A percentile compares a stretch with the other conserved stretches of the same genome.
phyloP scores from a whole-genome alignment of 2,113 vertebrate species.

The Gila orcuttii region DNA sequence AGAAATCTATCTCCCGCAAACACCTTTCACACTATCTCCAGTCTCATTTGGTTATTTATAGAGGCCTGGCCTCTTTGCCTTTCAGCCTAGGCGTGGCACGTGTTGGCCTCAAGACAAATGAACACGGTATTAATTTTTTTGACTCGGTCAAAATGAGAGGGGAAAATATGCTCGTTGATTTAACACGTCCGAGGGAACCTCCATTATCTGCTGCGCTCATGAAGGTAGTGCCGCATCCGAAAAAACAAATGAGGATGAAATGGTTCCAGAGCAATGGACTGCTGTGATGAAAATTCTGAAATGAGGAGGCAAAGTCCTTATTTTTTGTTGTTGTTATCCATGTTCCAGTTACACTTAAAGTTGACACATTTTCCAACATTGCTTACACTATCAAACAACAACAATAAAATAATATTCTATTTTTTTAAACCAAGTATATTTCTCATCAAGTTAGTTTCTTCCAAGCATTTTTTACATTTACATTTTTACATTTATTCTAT shows the following conservation, averaged over 20 bases:
- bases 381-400: no score
- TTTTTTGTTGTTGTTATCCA: not conserved
- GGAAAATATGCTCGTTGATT: conserved; percentile 40
- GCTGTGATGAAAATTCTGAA: not conserved
- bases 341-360: no score
- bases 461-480: no score
- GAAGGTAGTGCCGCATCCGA: not conserved
- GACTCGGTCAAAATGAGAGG: conserved; percentile 47
- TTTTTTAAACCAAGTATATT: no score
- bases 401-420: no score
- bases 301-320: not conserved
- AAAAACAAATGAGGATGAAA: conserved; percentile 45
- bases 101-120: conserved; percentile 49
- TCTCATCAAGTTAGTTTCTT: no score
- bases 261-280: not conserved
- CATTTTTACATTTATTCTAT: no score
- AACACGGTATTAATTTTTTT: conserved; percentile 39
- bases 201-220: conserved; percentile 23
- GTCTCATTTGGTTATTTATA: conserved; percentile 69
- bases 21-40: conserved; percentile 69
- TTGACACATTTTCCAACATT: no score
- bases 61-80: conserved; percentile 47
- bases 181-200: conserved; percentile 23
- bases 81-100: conserved; percentile 36
- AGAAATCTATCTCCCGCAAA: conserved; percentile 72